Base-by-base conservation (phyloP, 2,113 vertebrate species). In the Pedionomus torquatus region DNA sequence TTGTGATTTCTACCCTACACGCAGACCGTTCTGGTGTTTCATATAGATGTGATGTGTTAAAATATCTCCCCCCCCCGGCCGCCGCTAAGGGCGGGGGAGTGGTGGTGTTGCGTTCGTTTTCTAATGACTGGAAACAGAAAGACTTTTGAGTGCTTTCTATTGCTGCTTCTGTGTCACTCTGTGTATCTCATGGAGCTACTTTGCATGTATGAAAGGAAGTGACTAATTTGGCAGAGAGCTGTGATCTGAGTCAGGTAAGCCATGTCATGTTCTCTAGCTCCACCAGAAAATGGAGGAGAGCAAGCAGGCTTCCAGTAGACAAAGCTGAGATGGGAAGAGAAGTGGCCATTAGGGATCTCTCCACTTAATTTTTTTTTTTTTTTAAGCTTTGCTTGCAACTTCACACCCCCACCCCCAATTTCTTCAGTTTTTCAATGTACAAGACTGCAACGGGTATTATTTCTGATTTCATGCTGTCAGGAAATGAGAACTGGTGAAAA, bases 221-320 rank as follows among this genome's bases (percentile, higher is more conserved):
- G 95, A 97, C 92, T 98, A 97, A 97, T 98, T 97, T 90, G 97
- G 89, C 93, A 97, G 98, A 98, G 98, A 98, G 98, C 97, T 98
- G 97, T 98, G 97, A 98, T 97, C 96, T 97, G 96, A 98, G 98
- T 98, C 98, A 99, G 98, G 99, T 99, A 97, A 98, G 95, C 96
- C 94, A 88, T 98, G 96, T 98, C 97, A 98, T 98, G 98, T 96
- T 97, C 97, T 98, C 96, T 98, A 98, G 98, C 98, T 99, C 98
- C 98, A 98, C 97, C 98, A 99, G 99, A 99, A 99, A 99, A 99
- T 99, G 99, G 99, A 99, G 99, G 99, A 88, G 83, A 83, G 79
- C 98, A 98, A 98, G 64, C 41, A 2, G 39, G 25, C 39, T 90
- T 77, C 64, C 80, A 90, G 97, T 96, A 98, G 96, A 98, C 96